phyloP scores from a whole-genome alignment of 2,113 vertebrate genomes.

The Cebidichthys violaceus region DNA sequence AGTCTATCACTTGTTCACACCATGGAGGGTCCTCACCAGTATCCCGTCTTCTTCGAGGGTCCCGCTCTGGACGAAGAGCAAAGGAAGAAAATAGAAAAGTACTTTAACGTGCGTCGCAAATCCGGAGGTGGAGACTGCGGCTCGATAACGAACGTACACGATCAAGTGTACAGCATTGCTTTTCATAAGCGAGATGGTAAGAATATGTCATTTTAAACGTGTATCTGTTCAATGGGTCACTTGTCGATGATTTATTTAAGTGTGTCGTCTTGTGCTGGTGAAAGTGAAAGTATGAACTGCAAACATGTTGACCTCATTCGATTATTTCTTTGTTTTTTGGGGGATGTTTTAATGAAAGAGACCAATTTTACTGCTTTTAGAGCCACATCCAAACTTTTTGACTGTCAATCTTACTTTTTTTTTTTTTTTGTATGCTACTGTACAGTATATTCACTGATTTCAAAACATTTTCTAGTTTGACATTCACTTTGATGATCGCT shows the following conservation, averaged over 20 bases:
- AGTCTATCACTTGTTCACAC: rapidly evolving
- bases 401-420: background rate
- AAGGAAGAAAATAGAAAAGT: constrained; percentile 28
- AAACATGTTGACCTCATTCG: too few species aligned
- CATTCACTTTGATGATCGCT: background rate
- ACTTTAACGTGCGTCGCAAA: constrained; percentile 57
- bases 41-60: constrained; percentile 56
- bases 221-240: background rate
- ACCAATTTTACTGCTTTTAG: background rate
- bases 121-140: constrained; percentile 75
- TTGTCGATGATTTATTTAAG: background rate
- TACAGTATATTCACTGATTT: background rate
- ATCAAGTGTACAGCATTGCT: constrained; percentile 45
- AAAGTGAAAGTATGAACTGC: constrained; percentile 38
- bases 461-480: background rate
- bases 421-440: too few species aligned
- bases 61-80: background rate
- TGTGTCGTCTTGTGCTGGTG: background rate
- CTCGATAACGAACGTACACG: rapidly evolving
- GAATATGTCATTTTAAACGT: background rate
- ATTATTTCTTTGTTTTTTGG: too few species aligned
- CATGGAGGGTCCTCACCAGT: constrained; percentile 35
- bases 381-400: background rate
- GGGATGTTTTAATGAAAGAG: background rate
- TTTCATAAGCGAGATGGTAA: constrained; percentile 65